Evolutionary conservation across 2,113 vertebrate genomes (phyloP), one percentile per base, ranked within the genome.

Genomic region (Oenanthe oenanthe): DNA sequence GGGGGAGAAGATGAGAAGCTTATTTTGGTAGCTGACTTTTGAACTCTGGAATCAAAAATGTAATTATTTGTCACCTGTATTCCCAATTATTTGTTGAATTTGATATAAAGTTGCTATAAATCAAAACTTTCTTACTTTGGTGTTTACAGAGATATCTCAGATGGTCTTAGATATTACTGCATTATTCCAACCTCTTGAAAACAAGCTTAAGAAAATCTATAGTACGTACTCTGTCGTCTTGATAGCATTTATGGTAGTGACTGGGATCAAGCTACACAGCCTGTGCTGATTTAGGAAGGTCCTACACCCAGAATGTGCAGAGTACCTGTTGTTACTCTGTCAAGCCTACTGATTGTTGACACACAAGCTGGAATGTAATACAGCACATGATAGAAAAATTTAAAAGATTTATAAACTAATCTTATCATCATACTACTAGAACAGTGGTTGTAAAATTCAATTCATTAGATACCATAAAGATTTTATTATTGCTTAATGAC

Each of bases 401-500:
- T 92, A 54, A 63, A 81, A 84, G 43, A 48, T 42, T 32, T 63
- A 67, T 77, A 40, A 93, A 47, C 62, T 54, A 50, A 53, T 65
- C 19, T 65, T 89, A 67, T 45, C 29, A 63, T 60, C 11, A 40
- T 66, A 31, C n/a, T 53, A 45, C 66, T 80, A 43, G 18, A 93
- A 68, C 54, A 68, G 47, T 79, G 56, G 57, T 38, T 75, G 36
- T 74, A 86, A 94, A 87, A 92, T 79, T 56, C 71, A 85, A 85
- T 72, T 45, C 56, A 65, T 94, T 75, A 63, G 28, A 13, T 82
- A 60, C 22, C 34, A 76, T 65, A 72, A 92, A 83, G 54, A 51
- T 72, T 74, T 82, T 75, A 80, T 62, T 65, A 75, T 65, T 77
- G 54, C 29, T 60, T 83, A 96, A 88, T 95, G 77, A 74, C 62